Evolutionary conservation across 2,797 vertebrate species (phyloP).

Genomic region (Darevskia nairensis): DNA sequence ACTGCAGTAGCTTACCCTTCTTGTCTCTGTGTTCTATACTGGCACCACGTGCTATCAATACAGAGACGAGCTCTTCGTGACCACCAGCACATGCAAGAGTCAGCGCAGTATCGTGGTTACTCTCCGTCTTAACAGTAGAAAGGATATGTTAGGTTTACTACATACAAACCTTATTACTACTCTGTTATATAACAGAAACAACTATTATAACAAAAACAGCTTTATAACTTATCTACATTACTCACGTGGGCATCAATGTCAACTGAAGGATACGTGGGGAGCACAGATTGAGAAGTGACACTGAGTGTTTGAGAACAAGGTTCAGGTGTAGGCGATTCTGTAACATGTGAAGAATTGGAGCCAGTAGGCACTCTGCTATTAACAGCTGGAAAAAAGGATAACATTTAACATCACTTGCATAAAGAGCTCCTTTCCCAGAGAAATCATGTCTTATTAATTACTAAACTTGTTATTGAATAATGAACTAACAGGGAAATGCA

Average conservation of each 20-base stretch:
- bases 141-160: constrained; percentile 34
- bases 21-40: constrained; percentile 99
- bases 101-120: constrained; percentile 98
- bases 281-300: constrained; percentile 87
- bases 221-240: background rate
- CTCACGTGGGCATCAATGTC: constrained; percentile 99
- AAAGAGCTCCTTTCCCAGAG: background rate
- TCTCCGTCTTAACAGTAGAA: constrained; percentile 87
- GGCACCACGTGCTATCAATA: constrained; percentile 95
- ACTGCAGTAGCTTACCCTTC: constrained; percentile 84
- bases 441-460: background rate
- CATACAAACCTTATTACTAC: background rate
- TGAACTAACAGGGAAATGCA: background rate
- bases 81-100: constrained; percentile 97
- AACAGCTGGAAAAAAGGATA: constrained; percentile 86
- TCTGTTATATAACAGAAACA: constrained; percentile 24
- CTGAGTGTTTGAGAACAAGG: constrained; percentile 86
- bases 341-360: constrained; percentile 81
- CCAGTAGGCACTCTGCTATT: constrained; percentile 90
- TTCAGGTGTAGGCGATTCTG: constrained; percentile 88
- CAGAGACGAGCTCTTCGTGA: constrained; percentile 97
- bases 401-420: constrained; percentile 43
- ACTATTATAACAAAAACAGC: background rate
- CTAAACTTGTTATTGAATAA: background rate
- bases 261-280: constrained; percentile 94